A percentile compares a stretch with the other conserved stretches of the same genome.
Evolutionary conservation across 37 sponge, comb jelly and placozoan genomes (phyloP).

Genomic region (Geodia barretti): DNA sequence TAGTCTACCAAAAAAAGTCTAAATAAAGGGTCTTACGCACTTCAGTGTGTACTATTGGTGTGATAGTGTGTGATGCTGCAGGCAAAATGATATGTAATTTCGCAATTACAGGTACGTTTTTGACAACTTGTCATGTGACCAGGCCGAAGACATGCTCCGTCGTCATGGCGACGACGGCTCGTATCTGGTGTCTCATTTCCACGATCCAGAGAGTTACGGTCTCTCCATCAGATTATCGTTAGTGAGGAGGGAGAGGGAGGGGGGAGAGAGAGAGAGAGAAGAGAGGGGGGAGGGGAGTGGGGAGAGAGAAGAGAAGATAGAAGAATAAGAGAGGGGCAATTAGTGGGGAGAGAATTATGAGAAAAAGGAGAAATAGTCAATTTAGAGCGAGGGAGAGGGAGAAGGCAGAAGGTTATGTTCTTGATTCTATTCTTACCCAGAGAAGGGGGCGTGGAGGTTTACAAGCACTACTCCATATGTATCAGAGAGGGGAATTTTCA

Average conservation of each 20-base stretch:
- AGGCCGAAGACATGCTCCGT: constrained; percentile 51
- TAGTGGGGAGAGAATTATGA: not conserved
- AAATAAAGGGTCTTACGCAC: not conserved
- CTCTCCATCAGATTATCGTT: constrained; percentile 41
- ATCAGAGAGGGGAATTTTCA: constrained; percentile 12
- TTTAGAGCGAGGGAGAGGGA: too few relatives aligned
- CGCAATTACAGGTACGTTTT: constrained; percentile 58
- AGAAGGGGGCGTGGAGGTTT: constrained; percentile 3
- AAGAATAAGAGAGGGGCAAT: not conserved
- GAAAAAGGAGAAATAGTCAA: too few relatives aligned
- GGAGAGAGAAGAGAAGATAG: not conserved
- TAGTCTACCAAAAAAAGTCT: not conserved
- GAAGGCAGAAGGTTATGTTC: not conserved
- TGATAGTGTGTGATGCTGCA: not conserved
- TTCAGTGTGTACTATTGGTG: not conserved
- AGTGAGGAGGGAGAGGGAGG: not conserved
- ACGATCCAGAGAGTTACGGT: constrained; percentile 52
- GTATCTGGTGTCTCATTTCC: constrained; percentile 59
- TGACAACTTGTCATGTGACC: constrained; percentile 58
- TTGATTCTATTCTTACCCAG: not conserved
- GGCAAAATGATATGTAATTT: too few relatives aligned
- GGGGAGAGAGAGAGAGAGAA: too few relatives aligned
- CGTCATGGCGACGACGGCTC: constrained; percentile 55
- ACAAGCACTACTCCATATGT: constrained; percentile 29
- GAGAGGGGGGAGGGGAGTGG: too few relatives aligned